Base-by-base conservation (phyloP, 2,888 invertebrate genomes). In the Lagria hirta region DNA sequence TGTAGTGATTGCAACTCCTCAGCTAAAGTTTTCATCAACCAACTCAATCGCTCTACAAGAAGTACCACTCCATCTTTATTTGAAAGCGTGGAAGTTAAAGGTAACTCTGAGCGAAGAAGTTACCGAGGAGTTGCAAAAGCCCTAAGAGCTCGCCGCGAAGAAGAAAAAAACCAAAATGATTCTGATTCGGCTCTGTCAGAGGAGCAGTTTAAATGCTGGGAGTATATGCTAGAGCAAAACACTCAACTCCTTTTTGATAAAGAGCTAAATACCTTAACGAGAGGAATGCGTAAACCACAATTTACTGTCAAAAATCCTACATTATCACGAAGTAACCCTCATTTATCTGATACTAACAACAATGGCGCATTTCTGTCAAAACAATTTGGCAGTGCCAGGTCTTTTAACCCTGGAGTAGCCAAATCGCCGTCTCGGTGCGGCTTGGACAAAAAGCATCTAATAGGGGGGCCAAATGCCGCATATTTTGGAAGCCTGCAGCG, bases 191-290 rank as follows among this genome's bases (percentile, higher is more conserved):
- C 74, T 4, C 75, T 84, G 43, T 84, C 86, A 1, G 91, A 90
- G 61, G 92, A 92, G 66, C 91, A 91, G 64, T 90, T 89, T 62
- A 87, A 90, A 65, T 92, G 91, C 64, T 92, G 92, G 92, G 92
- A 92, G 59, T 92, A 92, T 60, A 91, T 92, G 89, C 70, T 92
- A 29, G 92, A 92, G 64, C 89, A 91, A 67, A 92, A 92, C 60
- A 91, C 91, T 0, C 91, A 91, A 65, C 75, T 91, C 65, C 64
- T 92, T 1, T 92, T 92, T 60, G 90, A 91, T 68, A 90, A 90
- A 64, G 92, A 92, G 68, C 69, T 91, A 30, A 89, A 91, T 61
- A 88, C 89, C 18, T 71, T 89, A 24, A 80, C 84, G 0, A 80
- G 80, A 62, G 81, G 80, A 0, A 73, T 73, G 43, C 77, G 80